phyloP scores from a whole-genome alignment of 1,140 invertebrate genomes.

The Diplogasteroides magnus region DNA sequence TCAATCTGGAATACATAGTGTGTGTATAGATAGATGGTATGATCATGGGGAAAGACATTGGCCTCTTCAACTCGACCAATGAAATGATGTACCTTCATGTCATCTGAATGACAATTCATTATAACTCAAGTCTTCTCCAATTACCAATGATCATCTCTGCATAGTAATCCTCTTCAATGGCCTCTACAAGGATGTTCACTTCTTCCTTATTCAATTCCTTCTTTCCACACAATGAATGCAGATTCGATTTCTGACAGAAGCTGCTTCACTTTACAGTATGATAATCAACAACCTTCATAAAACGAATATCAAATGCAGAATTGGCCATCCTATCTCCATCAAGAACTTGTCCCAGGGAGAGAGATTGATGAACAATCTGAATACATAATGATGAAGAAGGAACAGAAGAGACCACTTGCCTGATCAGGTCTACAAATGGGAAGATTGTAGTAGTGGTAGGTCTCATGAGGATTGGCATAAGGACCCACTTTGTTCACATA shows the following conservation, averaged over 20 bases:
- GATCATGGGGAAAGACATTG: conserved; percentile 12
- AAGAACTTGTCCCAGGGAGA: conserved; percentile 11
- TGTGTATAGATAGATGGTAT: conserved; percentile 12
- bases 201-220: not conserved
- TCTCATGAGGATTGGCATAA: conserved; percentile 13
- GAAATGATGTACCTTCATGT: conserved; percentile 11
- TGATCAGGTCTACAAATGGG: conserved; percentile 17
- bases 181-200: not conserved
- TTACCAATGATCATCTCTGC: conserved; percentile 15
- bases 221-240: conserved; percentile 3
- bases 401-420: not conserved
- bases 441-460: conserved; percentile 16
- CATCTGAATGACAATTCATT: too few species aligned
- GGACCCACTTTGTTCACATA: conserved; percentile 19
- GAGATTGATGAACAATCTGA: conserved; percentile 17
- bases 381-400: not conserved
- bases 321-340: conserved; percentile 18
- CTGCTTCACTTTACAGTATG: too few species aligned
- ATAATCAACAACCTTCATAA: not conserved
- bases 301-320: conserved; percentile 14
- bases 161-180: conserved; percentile 12
- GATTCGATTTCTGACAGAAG: too few species aligned
- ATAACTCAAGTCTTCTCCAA: too few species aligned
- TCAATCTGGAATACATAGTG: conserved; percentile 2
- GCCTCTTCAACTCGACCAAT: conserved; percentile 10